Evolutionary conservation across 2,113 vertebrate species (phyloP), one percentile per base, ranked within the genome.

Genomic region (Aspidoscelis tigris): DNA sequence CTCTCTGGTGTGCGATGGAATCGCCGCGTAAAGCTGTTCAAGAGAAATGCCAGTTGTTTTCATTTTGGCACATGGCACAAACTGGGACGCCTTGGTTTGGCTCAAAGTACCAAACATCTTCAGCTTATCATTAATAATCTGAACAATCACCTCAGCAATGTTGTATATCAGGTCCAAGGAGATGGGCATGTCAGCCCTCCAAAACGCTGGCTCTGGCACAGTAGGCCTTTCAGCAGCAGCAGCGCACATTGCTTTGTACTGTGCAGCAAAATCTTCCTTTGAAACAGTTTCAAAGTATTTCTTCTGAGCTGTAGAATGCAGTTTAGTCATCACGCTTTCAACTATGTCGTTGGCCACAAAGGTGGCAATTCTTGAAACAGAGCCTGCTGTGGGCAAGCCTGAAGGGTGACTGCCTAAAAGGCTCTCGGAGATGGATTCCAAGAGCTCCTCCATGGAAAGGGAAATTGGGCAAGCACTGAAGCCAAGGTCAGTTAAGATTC

Each of bases 61-160:
- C 3, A 85, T 85, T 53, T 80, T 80, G n/a, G 83, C 70, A 41
- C 61, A 80, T 58, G 80, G 77, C 9, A 66, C 69, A 74, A 85
- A 85, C 58, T 85, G 83, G 77, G 77, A 85, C 26, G 80, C 70
- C 66, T 85, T 85, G 2, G 77, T 85, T 66, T 74, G 77, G 77
- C 83, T 85, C 2, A 61, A 66, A 5, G 70, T 22, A 24, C 43
- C 70, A 43, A 85, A 85, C 12, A 74, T 70, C 43, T 85, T 80
- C 70, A 85, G 70, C 43, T 85, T 85, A 11, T 80, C 77, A 3
- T 74, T 65, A 33, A 85, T 68, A 4, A 74, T 18, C 18, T 85
- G 77, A 1, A 85, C n/a, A 10, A 85, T 80, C 58, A 80, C 83
- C 43, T 85, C 83, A 0, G 83, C 83, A 3, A 73, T 26, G 5